Percentiles rank a stretch among this genome's conserved stretches.
These are phyloP conservation scores for Patella vulgata DNA, from an alignment of 1,140 invertebrate genomes.

Conservation along the genomic window DNA sequence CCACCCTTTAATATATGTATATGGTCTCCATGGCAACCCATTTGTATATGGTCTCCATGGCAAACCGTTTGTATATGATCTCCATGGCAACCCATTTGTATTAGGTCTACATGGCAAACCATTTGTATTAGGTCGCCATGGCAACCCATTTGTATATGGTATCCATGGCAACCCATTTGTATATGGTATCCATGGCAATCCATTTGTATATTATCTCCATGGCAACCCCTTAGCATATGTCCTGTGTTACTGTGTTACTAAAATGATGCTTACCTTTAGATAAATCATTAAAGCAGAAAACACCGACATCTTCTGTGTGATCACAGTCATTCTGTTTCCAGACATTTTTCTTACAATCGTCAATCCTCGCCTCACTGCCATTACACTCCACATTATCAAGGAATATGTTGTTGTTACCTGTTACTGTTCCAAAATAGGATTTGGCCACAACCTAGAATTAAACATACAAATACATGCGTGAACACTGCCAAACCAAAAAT, in stretches of 20 bases:
- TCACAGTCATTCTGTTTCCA: conserved; percentile 80
- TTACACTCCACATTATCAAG: conserved; percentile 79
- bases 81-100: no score
- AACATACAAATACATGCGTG: background rate
- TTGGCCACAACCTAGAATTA: conserved; percentile 5
- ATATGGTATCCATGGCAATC: no score
- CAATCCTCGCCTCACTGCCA: conserved; percentile 76
- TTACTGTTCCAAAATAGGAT: conserved; percentile 66
- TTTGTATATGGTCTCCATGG: no score
- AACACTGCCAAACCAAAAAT: background rate
- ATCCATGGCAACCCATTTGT: no score
- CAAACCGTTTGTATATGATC: no score
- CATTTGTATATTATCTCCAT: no score
- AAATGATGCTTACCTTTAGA: conserved; percentile 1
- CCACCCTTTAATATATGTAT: background rate
- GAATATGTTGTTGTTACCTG: conserved; percentile 68
- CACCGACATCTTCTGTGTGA: conserved; percentile 71
- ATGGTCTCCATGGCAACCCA: no score
- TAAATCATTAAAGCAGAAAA: conserved; percentile 31
- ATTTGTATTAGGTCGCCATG: no score
- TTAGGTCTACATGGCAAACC: no score
- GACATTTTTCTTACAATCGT: conserved; percentile 76
- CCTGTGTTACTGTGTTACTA: no score
- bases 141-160: no score
- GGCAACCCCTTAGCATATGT: no score